Evolutionary conservation across 2,113 vertebrate genomes (phyloP).

Genomic region (Rhynchopsitta pachyrhyncha): DNA sequence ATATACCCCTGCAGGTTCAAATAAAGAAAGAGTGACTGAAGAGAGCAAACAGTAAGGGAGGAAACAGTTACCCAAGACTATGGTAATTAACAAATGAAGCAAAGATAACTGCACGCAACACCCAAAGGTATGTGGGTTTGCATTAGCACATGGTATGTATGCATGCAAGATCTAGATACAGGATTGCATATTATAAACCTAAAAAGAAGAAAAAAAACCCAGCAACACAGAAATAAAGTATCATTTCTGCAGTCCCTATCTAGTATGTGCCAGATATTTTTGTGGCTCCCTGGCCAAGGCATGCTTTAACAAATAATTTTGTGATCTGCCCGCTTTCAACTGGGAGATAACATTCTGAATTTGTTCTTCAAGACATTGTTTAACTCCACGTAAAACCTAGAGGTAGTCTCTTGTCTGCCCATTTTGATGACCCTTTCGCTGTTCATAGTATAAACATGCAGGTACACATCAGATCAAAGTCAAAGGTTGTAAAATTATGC

Average conservation of each 20-base stretch:
- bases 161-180: background rate
- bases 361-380: background rate
- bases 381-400: background rate
- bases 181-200: background rate
- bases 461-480: background rate
- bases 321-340: background rate
- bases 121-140: background rate
- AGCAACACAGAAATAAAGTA: background rate
- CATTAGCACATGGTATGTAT: background rate
- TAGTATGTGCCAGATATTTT: background rate
- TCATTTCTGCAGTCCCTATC: background rate
- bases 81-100: background rate
- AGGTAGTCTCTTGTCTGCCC: background rate
- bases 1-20: constrained; percentile 54
- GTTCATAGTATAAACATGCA: background rate
- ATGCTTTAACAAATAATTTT: background rate
- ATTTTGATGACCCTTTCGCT: background rate
- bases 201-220: background rate
- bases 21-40: constrained; percentile 48
- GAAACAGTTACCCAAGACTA: background rate
- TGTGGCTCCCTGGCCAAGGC: background rate
- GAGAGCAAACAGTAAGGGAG: constrained; percentile 20
- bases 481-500: background rate
- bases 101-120: background rate
- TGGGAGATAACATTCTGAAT: background rate